A percentile compares a stretch with the other conserved stretches of the same genome.
Conservation (phyloP, 1,140 invertebrate species). For the Brachionus manjavacas region DNA sequence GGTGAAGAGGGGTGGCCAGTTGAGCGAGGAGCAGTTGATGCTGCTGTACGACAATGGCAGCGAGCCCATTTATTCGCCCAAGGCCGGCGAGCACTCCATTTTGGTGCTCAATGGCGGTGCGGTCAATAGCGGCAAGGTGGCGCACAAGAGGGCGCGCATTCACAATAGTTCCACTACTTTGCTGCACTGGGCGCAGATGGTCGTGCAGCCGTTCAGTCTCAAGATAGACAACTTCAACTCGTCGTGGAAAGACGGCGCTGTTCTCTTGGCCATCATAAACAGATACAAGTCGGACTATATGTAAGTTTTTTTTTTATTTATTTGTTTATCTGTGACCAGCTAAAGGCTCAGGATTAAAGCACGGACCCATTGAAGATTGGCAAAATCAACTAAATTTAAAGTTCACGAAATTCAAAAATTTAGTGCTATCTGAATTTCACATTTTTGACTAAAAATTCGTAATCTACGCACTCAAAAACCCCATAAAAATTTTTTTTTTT, state of each 20-base stretch:
- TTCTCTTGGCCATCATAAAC: not conserved
- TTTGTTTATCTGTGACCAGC: no score
- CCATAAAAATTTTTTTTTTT: no score
- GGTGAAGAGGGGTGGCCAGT: not conserved
- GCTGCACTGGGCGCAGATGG: conserved; percentile 8
- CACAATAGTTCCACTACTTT: not conserved
- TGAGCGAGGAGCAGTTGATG: not conserved
- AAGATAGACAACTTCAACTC: not conserved
- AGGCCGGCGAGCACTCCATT: not conserved
- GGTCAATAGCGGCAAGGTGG: not conserved
- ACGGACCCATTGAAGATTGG: no score
- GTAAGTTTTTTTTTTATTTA: not conserved
- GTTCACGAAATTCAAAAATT: no score
- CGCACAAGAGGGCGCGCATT: not conserved
- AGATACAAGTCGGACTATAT: not conserved
- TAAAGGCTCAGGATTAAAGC: no score
- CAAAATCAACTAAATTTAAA: no score
- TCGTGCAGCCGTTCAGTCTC: not conserved
- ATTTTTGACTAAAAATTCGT: no score
- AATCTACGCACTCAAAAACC: no score
- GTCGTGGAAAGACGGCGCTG: not conserved
- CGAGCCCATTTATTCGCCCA: not conserved
- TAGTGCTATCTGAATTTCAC: no score
- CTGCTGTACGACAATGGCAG: not conserved
- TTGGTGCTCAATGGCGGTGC: not conserved